Percentiles rank a stretch among this genome's conserved stretches.
phyloP scores from a whole-genome alignment of 2,888 invertebrate genomes.

The Apeira syringaria region DNA sequence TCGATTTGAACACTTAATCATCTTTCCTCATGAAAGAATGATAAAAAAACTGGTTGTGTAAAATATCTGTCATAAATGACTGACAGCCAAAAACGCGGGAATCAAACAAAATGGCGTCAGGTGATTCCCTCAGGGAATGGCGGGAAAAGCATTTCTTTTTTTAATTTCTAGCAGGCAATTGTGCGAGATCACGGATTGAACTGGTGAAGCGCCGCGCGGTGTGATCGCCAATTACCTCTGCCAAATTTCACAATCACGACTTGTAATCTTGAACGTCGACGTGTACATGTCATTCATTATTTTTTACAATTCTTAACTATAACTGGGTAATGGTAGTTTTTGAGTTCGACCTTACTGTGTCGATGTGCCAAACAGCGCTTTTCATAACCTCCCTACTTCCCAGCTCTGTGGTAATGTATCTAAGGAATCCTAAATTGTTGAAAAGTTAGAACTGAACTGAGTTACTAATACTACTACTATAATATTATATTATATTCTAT shows the following conservation, averaged over 20 bases:
- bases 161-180: conserved; percentile 18
- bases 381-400: no score
- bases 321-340: no score
- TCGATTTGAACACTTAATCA: conserved; percentile 28
- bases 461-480: no score
- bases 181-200: conserved; percentile 7
- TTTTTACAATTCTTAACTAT: background rate
- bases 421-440: no score
- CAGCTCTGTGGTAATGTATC: no score
- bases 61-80: conserved; percentile 20
- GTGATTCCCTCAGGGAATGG: conserved; percentile 53
- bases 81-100: conserved; percentile 43
- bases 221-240: conserved; percentile 54
- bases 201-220: conserved; percentile 20
- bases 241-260: conserved; percentile 72
- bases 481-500: no score
- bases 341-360: no score
- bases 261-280: conserved; percentile 23
- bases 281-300: conserved; percentile 3
- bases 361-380: no score
- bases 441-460: no score
- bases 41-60: conserved; percentile 34
- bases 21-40: conserved; percentile 1
- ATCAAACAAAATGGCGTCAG: conserved; percentile 32
- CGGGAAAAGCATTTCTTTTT: conserved; percentile 45